Evolutionary conservation across 2,113 vertebrate species (phyloP).

Genomic region (Pipa parva): DNA sequence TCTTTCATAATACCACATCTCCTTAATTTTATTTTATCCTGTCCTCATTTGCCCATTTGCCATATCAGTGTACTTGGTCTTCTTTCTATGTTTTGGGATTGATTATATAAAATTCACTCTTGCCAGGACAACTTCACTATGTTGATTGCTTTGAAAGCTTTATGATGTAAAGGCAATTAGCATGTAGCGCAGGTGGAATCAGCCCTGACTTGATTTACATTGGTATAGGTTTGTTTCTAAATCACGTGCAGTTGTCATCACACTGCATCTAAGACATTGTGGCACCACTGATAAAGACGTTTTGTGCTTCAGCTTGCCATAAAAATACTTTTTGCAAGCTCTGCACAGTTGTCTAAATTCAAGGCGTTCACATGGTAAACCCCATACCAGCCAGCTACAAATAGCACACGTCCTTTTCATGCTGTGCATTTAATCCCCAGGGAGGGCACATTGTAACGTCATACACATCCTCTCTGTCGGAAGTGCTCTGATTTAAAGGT

Average conservation of each 20-base stretch:
- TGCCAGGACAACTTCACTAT: no score
- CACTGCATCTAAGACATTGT: slow-evolving; percentile 1
- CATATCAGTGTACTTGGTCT: no score
- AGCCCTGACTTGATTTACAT: no score
- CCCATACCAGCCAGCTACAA: slow-evolving; percentile 29
- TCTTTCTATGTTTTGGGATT: no score
- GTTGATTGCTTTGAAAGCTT: no score
- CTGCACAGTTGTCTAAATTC: slow-evolving; percentile 22
- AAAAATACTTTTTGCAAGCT: slow-evolving; percentile 38
- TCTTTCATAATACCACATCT: no score
- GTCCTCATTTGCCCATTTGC: no score
- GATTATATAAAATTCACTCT: no score
- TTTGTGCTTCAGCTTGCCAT: slow-evolving; percentile 7
- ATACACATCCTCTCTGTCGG: slow-evolving; percentile 17
- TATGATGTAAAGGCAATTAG: no score
- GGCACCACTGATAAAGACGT: slow-evolving; percentile 16
- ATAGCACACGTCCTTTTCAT: slow-evolving; percentile 26
- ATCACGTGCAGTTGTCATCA: not conserved
- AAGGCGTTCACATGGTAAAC: slow-evolving; percentile 22
- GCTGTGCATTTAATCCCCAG: slow-evolving; percentile 21
- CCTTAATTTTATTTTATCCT: no score
- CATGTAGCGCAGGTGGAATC: no score
- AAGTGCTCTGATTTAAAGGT: slow-evolving; percentile 23
- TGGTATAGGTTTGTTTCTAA: not conserved
- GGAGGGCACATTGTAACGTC: not conserved